phyloP scores from a whole-genome alignment of 2,888 invertebrate genomes.

The Muschampia plurimacula region DNA sequence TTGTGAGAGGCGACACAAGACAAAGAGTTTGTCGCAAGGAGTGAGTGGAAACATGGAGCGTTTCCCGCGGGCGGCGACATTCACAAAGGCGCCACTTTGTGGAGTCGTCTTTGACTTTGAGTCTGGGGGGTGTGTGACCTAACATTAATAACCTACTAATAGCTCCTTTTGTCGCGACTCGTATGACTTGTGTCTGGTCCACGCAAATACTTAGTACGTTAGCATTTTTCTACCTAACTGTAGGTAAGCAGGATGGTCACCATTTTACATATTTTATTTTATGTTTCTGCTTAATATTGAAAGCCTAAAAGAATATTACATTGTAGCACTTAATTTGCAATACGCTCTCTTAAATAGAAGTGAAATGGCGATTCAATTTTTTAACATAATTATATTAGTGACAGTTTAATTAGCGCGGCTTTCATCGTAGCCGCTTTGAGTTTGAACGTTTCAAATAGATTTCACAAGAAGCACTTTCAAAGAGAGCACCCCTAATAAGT shows the following conservation, averaged over 20 bases:
- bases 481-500: conserved; percentile 86
- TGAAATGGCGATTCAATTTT: conserved; percentile 70
- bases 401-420: conserved; percentile 85
- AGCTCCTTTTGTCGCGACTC: conserved; percentile 50
- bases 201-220: background rate
- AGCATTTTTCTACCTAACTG: background rate
- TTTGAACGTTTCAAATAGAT: conserved; percentile 85
- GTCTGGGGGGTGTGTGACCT: conserved; percentile 70
- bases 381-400: conserved; percentile 83
- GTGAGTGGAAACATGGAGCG: conserved; percentile 59
- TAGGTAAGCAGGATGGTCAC: background rate
- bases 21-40: conserved; percentile 74
- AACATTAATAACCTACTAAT: conserved; percentile 80
- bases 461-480: conserved; percentile 84
- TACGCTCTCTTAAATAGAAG: conserved; percentile 33
- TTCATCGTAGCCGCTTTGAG: conserved; percentile 81
- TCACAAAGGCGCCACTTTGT: conserved; percentile 81
- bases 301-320: background rate
- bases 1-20: conserved; percentile 66
- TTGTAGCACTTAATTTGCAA: conserved; percentile 13
- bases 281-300: background rate
- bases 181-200: conserved; percentile 20
- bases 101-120: conserved; percentile 73
- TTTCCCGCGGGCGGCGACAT: conserved; percentile 53
- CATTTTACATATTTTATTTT: background rate